Conservation (phyloP, 1,140 invertebrate species). For the Solenopsis invicta region DNA sequence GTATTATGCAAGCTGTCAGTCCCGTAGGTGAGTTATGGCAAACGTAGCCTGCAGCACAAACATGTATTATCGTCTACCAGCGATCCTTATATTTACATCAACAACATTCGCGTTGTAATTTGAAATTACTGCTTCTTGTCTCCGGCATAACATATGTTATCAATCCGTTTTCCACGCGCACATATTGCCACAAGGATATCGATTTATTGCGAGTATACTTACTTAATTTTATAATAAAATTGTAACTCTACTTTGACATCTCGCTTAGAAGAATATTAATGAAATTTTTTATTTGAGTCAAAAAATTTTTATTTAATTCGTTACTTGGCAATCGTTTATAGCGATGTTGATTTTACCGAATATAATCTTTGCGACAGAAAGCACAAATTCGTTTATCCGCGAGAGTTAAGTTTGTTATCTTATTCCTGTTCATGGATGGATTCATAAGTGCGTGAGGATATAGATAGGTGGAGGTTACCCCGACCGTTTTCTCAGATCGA, state of each 20-base stretch:
- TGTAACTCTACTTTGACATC: neutral
- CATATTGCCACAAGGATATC: slow-evolving; percentile 21
- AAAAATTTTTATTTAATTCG: neutral
- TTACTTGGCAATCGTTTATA: neutral
- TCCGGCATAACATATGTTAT: slow-evolving; percentile 41
- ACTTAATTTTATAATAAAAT: slow-evolving; percentile 32
- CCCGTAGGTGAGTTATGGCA: slow-evolving; percentile 84
- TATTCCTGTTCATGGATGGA: slow-evolving; percentile 40
- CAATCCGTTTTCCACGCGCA: slow-evolving; percentile 34
- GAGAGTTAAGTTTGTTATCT: slow-evolving; percentile 8
- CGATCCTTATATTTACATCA: slow-evolving; percentile 74
- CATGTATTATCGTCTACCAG: slow-evolving; percentile 79
- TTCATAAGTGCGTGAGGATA: slow-evolving; percentile 38
- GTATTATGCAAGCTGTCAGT: slow-evolving; percentile 87
- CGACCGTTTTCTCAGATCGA: slow-evolving; percentile 63
- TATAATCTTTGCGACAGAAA: neutral
- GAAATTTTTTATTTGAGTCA: neutral
- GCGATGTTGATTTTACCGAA: neutral
- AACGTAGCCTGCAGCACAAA: slow-evolving; percentile 82
- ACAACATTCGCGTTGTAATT: slow-evolving; percentile 75
- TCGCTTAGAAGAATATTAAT: slow-evolving; percentile 11
- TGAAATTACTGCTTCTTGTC: slow-evolving; percentile 71
- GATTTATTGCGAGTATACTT: slow-evolving; percentile 11
- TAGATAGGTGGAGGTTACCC: neutral
- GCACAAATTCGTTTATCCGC: neutral